phyloP scores from a whole-genome alignment of 2,888 invertebrate genomes.

The Acleris literana region DNA sequence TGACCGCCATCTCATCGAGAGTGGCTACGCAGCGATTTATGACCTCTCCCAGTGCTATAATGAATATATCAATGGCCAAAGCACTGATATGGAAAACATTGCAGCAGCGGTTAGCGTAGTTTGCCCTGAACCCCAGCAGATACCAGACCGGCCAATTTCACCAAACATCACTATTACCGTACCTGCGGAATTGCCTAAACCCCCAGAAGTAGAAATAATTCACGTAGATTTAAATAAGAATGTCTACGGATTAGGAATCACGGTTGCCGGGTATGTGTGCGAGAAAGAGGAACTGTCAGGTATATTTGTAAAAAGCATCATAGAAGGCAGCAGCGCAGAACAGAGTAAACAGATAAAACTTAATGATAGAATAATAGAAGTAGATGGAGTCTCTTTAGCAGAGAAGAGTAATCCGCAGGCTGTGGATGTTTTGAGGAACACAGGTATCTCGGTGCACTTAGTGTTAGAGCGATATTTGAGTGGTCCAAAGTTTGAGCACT shows the following conservation, averaged over 20 bases:
- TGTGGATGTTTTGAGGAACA: conserved; percentile 96
- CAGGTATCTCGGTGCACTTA: conserved; percentile 94
- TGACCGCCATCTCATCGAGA: conserved; percentile 92
- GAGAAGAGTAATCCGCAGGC: conserved; percentile 98
- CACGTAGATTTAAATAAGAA: conserved; percentile 96
- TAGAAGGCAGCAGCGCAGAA: conserved; percentile 98
- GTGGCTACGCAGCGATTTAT: conserved; percentile 86
- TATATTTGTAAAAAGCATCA: conserved; percentile 99
- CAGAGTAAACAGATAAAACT: conserved; percentile 94
- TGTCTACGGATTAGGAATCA: conserved; percentile 96
- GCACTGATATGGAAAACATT: conserved; percentile 59
- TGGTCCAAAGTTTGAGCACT: conserved; percentile 96
- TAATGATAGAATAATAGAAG: conserved; percentile 98
- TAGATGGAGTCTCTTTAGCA: conserved; percentile 93
- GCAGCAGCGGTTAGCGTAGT: conserved; percentile 75
- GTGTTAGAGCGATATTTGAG: conserved; percentile 96
- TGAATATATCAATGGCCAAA: conserved; percentile 68
- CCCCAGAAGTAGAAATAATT: conserved; percentile 95
- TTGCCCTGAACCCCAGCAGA: conserved; percentile 73
- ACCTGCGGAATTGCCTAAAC: conserved; percentile 83
- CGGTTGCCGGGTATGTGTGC: conserved; percentile 98
- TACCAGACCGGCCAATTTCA: conserved; percentile 68
- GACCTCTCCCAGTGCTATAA: conserved; percentile 73
- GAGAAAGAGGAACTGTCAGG: conserved; percentile 99
- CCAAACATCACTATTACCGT: conserved; percentile 79